A percentile compares a stretch with the other conserved stretches of the same genome.
phyloP scores from a whole-genome alignment of 2,888 invertebrate species.

The Scaeva pyrastri region DNA sequence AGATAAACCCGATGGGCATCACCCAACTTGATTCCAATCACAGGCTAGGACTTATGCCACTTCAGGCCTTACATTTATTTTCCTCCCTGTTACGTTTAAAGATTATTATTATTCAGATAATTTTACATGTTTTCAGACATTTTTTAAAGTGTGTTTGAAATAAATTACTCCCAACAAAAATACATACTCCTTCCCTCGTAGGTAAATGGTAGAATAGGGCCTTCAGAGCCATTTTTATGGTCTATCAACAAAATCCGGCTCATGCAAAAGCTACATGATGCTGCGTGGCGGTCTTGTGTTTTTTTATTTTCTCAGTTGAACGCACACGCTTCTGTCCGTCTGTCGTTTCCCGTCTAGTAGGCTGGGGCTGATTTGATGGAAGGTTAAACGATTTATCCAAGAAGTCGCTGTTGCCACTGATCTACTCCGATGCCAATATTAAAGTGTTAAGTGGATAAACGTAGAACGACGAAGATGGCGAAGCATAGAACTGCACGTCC shows the following conservation, averaged over 20 bases:
- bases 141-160: too few relatives aligned
- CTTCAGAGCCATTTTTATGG: background rate
- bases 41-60: background rate
- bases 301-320: slow-evolving; percentile 34
- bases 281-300: slow-evolving; percentile 31
- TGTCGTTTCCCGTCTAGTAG: slow-evolving; percentile 45
- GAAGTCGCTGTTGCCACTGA: slow-evolving; percentile 57
- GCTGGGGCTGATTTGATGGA: slow-evolving; percentile 60
- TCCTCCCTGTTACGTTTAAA: too few relatives aligned
- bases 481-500: background rate
- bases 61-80: background rate
- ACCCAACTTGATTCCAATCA: slow-evolving; percentile 27
- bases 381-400: slow-evolving; percentile 64
- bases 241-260: background rate
- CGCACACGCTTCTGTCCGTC: slow-evolving; percentile 61
- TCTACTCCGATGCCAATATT: slow-evolving; percentile 48
- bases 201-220: background rate
- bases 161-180: too few relatives aligned
- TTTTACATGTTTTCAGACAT: too few relatives aligned
- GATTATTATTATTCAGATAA: too few relatives aligned
- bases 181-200: too few relatives aligned
- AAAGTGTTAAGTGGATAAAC: slow-evolving; percentile 55
- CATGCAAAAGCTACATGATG: slow-evolving; percentile 11
- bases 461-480: slow-evolving; percentile 28
- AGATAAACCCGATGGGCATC: slow-evolving; percentile 67